A percentile compares a stretch with the other conserved stretches of the same genome.
These are phyloP conservation scores for Helarctos malayanus DNA, from an alignment of 2,797 vertebrate species.

Conservation along the genomic window DNA sequence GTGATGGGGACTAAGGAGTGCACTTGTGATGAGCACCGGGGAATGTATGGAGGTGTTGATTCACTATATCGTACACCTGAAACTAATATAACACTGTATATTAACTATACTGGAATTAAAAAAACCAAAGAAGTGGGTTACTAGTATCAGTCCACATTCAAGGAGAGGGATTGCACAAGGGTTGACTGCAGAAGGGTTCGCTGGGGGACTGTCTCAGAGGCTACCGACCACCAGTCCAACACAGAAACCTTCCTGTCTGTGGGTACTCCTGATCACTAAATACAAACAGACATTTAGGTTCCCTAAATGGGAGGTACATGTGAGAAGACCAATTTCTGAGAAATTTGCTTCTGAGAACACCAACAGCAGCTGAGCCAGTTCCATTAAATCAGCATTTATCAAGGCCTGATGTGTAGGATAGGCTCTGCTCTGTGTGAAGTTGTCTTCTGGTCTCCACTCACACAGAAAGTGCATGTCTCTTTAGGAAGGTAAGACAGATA, in stretches of 20 bases:
- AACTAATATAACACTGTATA: background rate
- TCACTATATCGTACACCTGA: background rate
- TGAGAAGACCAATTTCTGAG: background rate
- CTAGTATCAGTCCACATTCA: background rate
- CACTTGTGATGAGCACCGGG: background rate
- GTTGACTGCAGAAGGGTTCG: background rate
- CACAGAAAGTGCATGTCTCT: background rate
- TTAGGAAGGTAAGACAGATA: background rate
- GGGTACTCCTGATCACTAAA: background rate
- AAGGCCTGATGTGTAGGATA: background rate
- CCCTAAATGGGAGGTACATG: background rate
- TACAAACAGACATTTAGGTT: background rate
- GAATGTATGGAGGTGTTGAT: background rate
- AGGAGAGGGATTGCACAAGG: background rate
- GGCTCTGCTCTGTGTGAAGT: background rate
- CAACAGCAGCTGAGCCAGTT: background rate
- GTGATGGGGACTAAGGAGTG: background rate
- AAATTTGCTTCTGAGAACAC: conserved; percentile 10
- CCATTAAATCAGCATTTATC: background rate
- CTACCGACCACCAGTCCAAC: background rate
- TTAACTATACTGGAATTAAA: background rate
- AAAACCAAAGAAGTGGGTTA: background rate
- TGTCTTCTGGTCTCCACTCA: background rate
- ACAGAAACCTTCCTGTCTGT: conserved; percentile 1
- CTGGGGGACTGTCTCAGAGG: background rate